Evolutionary conservation across 2,888 invertebrate genomes (phyloP).

Genomic region (Drosophila neoperkinsi): DNA sequence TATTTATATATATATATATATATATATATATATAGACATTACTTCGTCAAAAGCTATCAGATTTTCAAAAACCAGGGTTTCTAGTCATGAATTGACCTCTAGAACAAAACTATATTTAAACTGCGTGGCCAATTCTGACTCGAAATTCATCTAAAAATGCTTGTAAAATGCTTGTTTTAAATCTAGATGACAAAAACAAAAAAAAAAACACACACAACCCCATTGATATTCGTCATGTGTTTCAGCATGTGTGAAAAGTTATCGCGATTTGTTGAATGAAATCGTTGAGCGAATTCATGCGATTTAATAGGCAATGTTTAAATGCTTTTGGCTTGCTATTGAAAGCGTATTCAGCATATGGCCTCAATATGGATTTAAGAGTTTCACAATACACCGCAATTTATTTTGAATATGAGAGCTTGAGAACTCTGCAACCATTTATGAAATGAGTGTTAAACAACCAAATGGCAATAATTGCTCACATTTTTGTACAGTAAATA

Average conservation of each 20-base stretch:
- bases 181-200: not conserved
- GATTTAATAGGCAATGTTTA: conserved; percentile 16
- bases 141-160: not conserved
- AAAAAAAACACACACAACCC: not conserved
- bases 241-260: not conserved
- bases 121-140: not conserved
- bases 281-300: not conserved
- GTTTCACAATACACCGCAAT: conserved; percentile 9
- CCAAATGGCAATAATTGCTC: not conserved
- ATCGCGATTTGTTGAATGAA: conserved; percentile 10
- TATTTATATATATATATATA: not conserved
- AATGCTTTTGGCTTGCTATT: conserved; percentile 21
- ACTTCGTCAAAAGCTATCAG: not conserved
- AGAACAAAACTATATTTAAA: not conserved
- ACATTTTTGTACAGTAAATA: not conserved
- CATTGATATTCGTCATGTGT: not conserved
- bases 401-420: not conserved
- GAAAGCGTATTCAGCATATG: conserved; percentile 19
- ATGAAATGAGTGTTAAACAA: not conserved
- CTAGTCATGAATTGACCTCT: not conserved
- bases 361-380: conserved; percentile 11
- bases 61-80: not conserved
- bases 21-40: not conserved
- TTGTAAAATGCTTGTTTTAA: not conserved
- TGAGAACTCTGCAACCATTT: not conserved